Base-by-base conservation (phyloP, 1,140 invertebrate genomes). In the Portunus trituberculatus region DNA sequence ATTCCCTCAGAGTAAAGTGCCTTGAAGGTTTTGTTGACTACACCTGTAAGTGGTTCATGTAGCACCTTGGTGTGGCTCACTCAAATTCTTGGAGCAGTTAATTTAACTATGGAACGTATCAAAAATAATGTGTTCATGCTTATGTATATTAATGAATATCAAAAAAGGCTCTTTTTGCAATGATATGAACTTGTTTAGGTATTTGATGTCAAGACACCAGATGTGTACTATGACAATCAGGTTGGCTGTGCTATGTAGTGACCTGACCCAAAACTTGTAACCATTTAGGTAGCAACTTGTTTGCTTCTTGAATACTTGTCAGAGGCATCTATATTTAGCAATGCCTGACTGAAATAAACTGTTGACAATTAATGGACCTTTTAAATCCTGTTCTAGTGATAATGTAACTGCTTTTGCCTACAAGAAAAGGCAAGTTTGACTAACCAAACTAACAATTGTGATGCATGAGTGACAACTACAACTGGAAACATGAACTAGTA, bases 291-390 rank as follows among this genome's bases (percentile, higher is more conserved):
- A 91, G 45, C 89, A 52, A 52, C 45, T 59, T 46, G 59, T 59
- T 28, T 91, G 89, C 12, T 59, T 28, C 32, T 91, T 91, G 48
- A 59, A 89, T 91, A 59, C 45, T 59, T 91, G 89, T 91, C 89
- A 48, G 46, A 91, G 89, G 89, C 89, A 45, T 91, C 31, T 91
- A 52, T 89, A 89, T 91, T 46, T 59, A 20, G 52, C 48, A n/a
- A 91, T 91, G 89, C 89, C 89, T 91, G 88, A 89, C 88, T 89
- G 29, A 91, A 91, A 91, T 91, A 91, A 91, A 91, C 89, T 89
- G 48, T 91, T 91, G 89, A 91, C 59, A 91, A 6, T 59, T 91
- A 48, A 59, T 52, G 20, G 10, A 4, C 16, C 52, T 91, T 91
- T 91, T 76, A n/a, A 76, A 76, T 76, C 67, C 67, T 76, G 1